phyloP scores from a whole-genome alignment of 2,888 invertebrate species.

The Sesamia inferens region DNA sequence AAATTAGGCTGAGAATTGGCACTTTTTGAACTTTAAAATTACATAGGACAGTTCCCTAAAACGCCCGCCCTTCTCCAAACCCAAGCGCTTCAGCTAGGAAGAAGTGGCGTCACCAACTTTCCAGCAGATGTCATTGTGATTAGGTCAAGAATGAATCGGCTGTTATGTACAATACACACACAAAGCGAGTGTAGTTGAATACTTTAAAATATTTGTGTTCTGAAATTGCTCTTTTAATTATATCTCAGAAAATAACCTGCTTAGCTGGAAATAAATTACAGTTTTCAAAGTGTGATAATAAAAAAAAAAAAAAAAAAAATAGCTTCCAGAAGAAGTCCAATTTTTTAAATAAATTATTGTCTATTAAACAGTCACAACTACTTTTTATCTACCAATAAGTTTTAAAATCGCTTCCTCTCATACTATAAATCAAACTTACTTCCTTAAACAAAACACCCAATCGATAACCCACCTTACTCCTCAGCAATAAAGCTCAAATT shows the following conservation, averaged over 20 bases:
- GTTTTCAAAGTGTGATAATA: not conserved
- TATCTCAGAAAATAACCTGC: not conserved
- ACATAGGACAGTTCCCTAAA: not conserved
- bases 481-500: constrained; percentile 57
- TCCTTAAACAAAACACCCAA: constrained; percentile 45
- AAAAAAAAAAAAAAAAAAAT: not conserved
- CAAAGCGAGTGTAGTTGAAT: no score
- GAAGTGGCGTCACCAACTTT: not conserved
- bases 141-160: not conserved
- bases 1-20: not conserved
- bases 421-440: constrained; percentile 40
- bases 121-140: not conserved
- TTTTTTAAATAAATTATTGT: no score
- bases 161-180: not conserved
- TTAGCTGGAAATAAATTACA: not conserved
- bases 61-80: not conserved
- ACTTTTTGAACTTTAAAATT: not conserved
- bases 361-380: not conserved
- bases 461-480: constrained; percentile 50
- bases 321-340: no score
- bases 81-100: not conserved
- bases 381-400: not conserved
- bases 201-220: no score
- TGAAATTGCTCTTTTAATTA: not conserved
- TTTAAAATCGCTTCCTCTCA: constrained; percentile 38